Percentiles rank a stretch among this genome's conserved stretches.
These are phyloP conservation scores for Drosophila vallismaia DNA, from an alignment of 2,888 invertebrate species.

Conservation along the genomic window DNA sequence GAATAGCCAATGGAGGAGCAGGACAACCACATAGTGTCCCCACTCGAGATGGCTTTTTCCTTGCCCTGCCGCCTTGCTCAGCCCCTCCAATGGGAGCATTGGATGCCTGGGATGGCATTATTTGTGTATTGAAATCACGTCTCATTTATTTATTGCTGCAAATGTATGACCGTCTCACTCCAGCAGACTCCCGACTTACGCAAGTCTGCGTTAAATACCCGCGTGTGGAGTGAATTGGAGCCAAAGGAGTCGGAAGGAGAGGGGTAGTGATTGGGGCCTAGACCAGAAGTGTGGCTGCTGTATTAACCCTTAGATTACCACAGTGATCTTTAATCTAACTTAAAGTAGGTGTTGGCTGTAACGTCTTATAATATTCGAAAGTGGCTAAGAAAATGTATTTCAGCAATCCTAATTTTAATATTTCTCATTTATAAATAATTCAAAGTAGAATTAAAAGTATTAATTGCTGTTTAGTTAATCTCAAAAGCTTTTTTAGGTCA, in stretches of 20 bases:
- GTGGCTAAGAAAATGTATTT: too few species aligned
- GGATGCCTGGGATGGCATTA: constrained; percentile 58
- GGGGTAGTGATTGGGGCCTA: constrained; percentile 25
- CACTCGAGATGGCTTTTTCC: constrained; percentile 5
- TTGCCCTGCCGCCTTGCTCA: neutral
- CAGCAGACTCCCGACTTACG: constrained; percentile 54
- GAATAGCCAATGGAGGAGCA: constrained; percentile 17
- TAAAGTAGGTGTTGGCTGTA: neutral
- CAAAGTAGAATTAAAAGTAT: too few species aligned
- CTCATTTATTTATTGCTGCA: constrained; percentile 84
- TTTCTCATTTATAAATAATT: too few species aligned
- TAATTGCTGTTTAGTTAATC: neutral
- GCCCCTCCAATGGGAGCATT: neutral
- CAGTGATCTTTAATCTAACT: neutral
- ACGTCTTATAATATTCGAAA: too few species aligned
- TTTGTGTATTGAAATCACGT: constrained; percentile 84
- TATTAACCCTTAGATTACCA: constrained; percentile 17
- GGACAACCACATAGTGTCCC: constrained; percentile 18
- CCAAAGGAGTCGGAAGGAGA: neutral
- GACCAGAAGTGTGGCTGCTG: constrained; percentile 56
- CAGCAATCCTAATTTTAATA: too few species aligned
- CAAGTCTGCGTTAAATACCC: constrained; percentile 71
- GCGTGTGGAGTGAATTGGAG: constrained; percentile 15
- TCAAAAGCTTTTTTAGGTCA: too few species aligned
- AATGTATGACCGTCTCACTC: constrained; percentile 49